Conservation (phyloP, 2,888 invertebrate species). For the Torymus auratus region DNA sequence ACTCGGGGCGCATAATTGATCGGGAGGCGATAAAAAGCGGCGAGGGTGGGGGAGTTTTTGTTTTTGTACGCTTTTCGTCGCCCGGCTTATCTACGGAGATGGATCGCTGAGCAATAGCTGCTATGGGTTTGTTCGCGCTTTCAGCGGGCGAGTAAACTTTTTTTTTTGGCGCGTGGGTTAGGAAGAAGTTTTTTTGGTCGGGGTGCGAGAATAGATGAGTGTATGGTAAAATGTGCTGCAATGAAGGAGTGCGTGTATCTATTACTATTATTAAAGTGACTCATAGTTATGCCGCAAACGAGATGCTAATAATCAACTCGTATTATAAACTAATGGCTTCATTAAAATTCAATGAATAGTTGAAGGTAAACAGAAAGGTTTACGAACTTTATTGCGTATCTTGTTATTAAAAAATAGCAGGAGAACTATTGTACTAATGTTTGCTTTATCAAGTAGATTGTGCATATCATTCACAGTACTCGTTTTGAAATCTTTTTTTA, state of each 20-base stretch:
- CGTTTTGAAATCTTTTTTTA: not conserved
- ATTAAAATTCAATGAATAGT: not conserved
- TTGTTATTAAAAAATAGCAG: not conserved
- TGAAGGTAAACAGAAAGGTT: slow-evolving; percentile 27
- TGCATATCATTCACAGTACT: not conserved
- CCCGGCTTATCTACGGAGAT: too few species aligned
- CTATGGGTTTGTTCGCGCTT: too few species aligned
- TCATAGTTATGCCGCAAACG: not conserved
- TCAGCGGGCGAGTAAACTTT: too few species aligned
- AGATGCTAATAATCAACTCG: slow-evolving; percentile 17
- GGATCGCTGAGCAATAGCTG: too few species aligned
- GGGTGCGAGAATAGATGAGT: not conserved
- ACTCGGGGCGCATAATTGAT: slow-evolving; percentile 62
- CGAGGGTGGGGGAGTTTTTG: not conserved
- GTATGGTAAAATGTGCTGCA: slow-evolving; percentile 17
- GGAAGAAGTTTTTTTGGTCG: too few species aligned
- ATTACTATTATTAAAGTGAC: slow-evolving; percentile 21
- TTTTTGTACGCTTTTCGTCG: not conserved
- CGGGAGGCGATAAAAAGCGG: slow-evolving; percentile 40
- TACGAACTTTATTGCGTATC: not conserved
- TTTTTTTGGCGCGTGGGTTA: too few species aligned
- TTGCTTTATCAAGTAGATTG: not conserved
- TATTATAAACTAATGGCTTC: slow-evolving; percentile 5
- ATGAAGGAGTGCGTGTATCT: not conserved
- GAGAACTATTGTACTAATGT: not conserved